Evolutionary conservation across 2,888 invertebrate species (phyloP), one percentile per base, ranked within the genome.

Genomic region (Doris montereyensis): DNA sequence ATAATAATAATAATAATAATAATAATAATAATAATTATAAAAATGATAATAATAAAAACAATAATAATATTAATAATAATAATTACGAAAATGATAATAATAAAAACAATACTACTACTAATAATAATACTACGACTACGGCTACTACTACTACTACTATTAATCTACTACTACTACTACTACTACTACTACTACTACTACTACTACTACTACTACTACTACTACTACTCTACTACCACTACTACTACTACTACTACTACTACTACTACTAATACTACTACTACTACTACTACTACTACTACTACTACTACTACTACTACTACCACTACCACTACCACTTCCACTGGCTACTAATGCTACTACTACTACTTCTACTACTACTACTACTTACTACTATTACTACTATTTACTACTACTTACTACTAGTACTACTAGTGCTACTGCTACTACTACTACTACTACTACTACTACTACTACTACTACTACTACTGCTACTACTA

Each of bases 181-280:
- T 73, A 73, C 78, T 73, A 65, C 72, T 73, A 73, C 78, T 65
- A 65, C 65, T 73, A 78, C 65, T 71, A 77, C 60, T 72, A 72
- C 72, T 71, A 72, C 77, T 71, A 71, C 77, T 71, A 77, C 77
- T 77, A 77, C 77, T 77, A 71, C 77, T 71, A 71, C 32, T 71
- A 71, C 77, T 77, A 71, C 77, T 77, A 71, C 77, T 71, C 70
- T 77, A 58, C 70, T 77, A 58, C 71, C 71, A 32, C 71, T 77
- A 24, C 58, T 71, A 30, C 58, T 77, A 57, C 34, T 71, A 34
- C 72, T 60, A 60, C 41, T 72, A 57, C 32, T 62, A 71, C 41
- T 71, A 26, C 21, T 28, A 8, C 24, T 75, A 21, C 26, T 75
- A 3, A 10, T 41, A 41, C 17, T 41, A 41, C 17, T 41, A 41